phyloP scores from a whole-genome alignment of 1,140 invertebrate genomes.

The Papilio polytes region DNA sequence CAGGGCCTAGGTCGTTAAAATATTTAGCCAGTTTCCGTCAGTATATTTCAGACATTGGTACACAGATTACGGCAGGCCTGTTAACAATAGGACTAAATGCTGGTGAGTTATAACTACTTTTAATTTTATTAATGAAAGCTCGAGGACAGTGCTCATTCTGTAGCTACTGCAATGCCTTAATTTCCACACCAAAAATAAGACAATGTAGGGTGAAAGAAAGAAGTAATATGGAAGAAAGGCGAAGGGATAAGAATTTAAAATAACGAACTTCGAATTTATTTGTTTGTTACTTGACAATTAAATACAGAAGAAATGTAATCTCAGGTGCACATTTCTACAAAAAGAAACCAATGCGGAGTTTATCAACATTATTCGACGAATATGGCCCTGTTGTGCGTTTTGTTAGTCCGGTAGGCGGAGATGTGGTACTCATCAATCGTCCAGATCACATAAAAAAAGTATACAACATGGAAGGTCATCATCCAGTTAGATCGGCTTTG shows the following conservation, averaged over 20 bases:
- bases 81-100: slow-evolving; percentile 85
- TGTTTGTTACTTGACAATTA: background rate
- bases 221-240: no score
- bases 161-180: background rate
- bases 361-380: slow-evolving; percentile 85
- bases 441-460: slow-evolving; percentile 86
- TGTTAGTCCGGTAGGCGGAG: slow-evolving; percentile 85
- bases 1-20: slow-evolving; percentile 85
- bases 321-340: slow-evolving; percentile 74
- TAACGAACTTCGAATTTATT: background rate
- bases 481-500: slow-evolving; percentile 85
- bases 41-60: slow-evolving; percentile 85
- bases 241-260: background rate
- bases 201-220: no score
- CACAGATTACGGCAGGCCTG: slow-evolving; percentile 85
- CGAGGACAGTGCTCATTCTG: background rate
- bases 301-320: background rate
- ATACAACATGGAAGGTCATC: slow-evolving; percentile 84
- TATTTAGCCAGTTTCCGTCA: slow-evolving; percentile 85
- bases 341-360: slow-evolving; percentile 70
- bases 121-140: background rate
- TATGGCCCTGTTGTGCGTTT: slow-evolving; percentile 87
- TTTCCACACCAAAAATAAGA: background rate
- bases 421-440: slow-evolving; percentile 85
- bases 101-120: slow-evolving; percentile 68